Percentiles rank a stretch among this genome's conserved stretches.
phyloP scores from a whole-genome alignment of 2,888 invertebrate species.

The Ligdia adustata region DNA sequence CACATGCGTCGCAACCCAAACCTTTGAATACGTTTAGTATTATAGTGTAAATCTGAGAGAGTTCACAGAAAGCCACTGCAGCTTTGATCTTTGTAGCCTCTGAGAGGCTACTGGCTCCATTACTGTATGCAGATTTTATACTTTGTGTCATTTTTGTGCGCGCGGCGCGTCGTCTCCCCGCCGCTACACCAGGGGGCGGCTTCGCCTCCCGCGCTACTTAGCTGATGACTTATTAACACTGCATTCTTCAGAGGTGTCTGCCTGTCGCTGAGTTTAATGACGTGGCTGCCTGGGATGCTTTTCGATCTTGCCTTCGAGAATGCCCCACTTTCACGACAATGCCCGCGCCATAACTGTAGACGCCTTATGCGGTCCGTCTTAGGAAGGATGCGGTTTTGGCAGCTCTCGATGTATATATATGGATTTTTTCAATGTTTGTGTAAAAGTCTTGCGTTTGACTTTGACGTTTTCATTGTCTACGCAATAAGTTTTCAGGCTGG shows the following conservation, averaged over 20 bases:
- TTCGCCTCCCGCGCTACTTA: conserved; percentile 70
- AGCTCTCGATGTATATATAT: background rate
- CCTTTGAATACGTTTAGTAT: conserved; percentile 32
- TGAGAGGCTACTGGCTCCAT: conserved; percentile 72
- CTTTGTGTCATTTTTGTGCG: conserved; percentile 81
- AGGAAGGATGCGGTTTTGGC: conserved; percentile 36
- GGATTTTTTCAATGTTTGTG: background rate
- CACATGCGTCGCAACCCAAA: conserved; percentile 1
- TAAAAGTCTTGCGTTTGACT: background rate
- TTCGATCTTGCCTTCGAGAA: conserved; percentile 63
- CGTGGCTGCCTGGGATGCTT: conserved; percentile 62
- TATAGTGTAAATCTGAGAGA: conserved; percentile 42
- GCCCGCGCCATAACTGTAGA: conserved; percentile 9
- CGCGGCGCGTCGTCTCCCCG: conserved; percentile 46
- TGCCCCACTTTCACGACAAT: conserved; percentile 70
- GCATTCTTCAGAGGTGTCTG: conserved; percentile 83
- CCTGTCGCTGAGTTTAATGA: conserved; percentile 78
- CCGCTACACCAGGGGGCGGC: conserved; percentile 34
- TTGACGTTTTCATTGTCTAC: background rate
- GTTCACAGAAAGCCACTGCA: conserved; percentile 56
- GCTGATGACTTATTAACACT: conserved; percentile 84
- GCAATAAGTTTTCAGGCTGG: too few species aligned
- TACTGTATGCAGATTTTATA: conserved; percentile 81
- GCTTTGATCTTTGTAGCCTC: conserved; percentile 73
- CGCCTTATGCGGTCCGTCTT: background rate